These are phyloP conservation scores for Dasyprocta punctata DNA, from an alignment of 2,113 vertebrate species.

Conservation along the genomic window DNA sequence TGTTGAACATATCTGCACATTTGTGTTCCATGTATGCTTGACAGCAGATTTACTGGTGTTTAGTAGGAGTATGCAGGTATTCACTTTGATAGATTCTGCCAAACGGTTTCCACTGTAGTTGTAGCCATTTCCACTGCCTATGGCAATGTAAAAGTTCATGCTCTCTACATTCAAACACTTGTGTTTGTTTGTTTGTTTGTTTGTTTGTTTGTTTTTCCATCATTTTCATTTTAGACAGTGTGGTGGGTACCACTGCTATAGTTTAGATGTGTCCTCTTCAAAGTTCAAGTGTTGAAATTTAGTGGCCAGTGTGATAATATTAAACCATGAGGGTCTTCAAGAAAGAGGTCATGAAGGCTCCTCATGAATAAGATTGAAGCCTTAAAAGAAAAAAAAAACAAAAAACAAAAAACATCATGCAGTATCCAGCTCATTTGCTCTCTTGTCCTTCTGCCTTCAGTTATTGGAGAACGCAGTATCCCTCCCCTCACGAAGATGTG, in stretches of 20 bases:
- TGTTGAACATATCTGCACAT: neutral
- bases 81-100: neutral
- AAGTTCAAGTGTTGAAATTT: neutral
- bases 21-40: neutral
- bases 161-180: neutral
- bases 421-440: neutral
- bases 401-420: neutral
- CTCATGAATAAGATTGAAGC: neutral
- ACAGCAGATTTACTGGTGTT: neutral
- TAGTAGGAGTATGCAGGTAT: neutral
- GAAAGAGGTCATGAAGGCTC: neutral
- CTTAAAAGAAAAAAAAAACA: neutral
- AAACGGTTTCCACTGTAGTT: neutral
- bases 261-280: neutral
- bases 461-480: neutral
- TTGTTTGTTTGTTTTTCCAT: neutral
- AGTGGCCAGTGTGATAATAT: neutral
- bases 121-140: neutral
- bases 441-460: neutral
- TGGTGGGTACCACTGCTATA: neutral
- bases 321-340: neutral
- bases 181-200: neutral
- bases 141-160: neutral
- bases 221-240: neutral
- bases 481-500: neutral